Percentiles rank a stretch among this genome's conserved stretches.
phyloP scores from a whole-genome alignment of 1,140 invertebrate species.

The Pogonomyrmex barbatus region DNA sequence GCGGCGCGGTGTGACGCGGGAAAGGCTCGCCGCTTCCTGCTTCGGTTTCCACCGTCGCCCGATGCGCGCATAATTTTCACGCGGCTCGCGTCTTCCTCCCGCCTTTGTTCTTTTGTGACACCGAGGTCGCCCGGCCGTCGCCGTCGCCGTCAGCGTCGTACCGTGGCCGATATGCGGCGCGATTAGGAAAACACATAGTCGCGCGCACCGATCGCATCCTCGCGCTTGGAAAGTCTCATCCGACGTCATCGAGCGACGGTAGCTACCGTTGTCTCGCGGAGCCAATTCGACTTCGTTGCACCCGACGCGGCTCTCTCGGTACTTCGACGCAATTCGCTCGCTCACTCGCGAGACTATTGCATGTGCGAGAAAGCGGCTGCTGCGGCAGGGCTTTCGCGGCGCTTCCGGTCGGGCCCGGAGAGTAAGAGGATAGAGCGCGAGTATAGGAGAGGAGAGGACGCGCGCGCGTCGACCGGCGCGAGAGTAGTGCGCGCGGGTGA shows the following conservation, averaged over 20 bases:
- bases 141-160: background rate
- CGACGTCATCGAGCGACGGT: constrained; percentile 40
- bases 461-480: background rate
- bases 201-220: constrained; percentile 17
- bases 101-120: constrained; percentile 42
- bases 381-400: constrained; percentile 27
- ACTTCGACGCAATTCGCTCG: background rate
- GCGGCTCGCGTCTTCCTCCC: constrained; percentile 44
- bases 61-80: constrained; percentile 58
- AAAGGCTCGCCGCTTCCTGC: constrained; percentile 37
- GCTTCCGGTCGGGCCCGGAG: constrained; percentile 46
- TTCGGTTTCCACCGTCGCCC: constrained; percentile 40
- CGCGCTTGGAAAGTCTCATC: background rate
- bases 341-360: constrained; percentile 36
- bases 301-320: constrained; percentile 7
- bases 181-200: constrained; percentile 51
- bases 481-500: constrained; percentile 1
- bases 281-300: background rate
- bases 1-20: background rate
- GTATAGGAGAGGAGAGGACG: constrained; percentile 11
- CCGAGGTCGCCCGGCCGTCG: background rate
- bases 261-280: constrained; percentile 11
- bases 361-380: constrained; percentile 56
- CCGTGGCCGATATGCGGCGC: constrained; percentile 34
- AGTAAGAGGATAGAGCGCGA: constrained; percentile 48